Evolutionary conservation across 2,113 vertebrate genomes (phyloP), one percentile per base, ranked within the genome.

Genomic region (Candoia aspera): DNA sequence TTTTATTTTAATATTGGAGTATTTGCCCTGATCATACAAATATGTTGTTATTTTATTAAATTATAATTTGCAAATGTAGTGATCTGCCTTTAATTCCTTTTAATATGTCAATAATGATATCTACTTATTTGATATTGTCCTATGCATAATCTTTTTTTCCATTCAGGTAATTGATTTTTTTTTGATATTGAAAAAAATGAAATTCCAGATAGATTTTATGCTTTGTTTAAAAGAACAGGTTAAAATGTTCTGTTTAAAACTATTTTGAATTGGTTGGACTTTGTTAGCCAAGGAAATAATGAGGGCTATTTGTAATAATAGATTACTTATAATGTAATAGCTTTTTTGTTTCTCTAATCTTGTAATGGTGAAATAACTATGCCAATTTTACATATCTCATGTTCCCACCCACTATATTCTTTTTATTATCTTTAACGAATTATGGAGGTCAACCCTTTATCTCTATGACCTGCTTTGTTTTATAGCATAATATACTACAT

Each of bases 11-110:
- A 89, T 42, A 23, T 86, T 93, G 84, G 90, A 95, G 94, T 93
- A n/a, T 92, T 96, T 94, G 95, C 94, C 55, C 95, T 92, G 90
- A 93, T 97, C 94, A 93, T 92, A 94, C 96, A 96, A 95, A 91
- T 0, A 93, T 90, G 95, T 93, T 90, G 95, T 93, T 96, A 64
- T 92, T 95, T 95, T 95, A 93, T 94, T 94, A 96, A 90, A 92
- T 94, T 94, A 89, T 96, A 91, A 90, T 96, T 94, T 94, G 92
- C 87, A 95, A 94, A 93, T 94, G 86, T 87, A 91, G 89, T 94
- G 95, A 92, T 86, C 54, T 91, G 91, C 93, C 95, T 93, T 96
- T 96, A 95, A 97, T 90, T 92, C 91, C 89, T 94, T 93, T 91
- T 84, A 86, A n/a, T 87, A 94, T 91, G 79, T 85, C 95, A 94